phyloP scores from a whole-genome alignment of 1,140 invertebrate species.

The Sitobion miscanthi region DNA sequence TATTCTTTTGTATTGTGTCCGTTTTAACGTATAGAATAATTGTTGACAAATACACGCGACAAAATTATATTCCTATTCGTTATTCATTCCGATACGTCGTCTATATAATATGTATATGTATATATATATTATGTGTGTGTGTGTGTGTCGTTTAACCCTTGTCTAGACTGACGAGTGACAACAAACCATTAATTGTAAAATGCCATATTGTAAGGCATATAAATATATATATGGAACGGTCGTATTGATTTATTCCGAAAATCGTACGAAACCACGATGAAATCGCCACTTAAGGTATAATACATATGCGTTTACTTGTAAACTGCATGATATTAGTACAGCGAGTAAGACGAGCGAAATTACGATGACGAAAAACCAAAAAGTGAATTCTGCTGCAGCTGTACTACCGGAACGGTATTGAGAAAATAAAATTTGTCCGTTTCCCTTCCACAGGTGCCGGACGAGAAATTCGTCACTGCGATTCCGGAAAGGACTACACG shows the following conservation, averaged over 20 bases:
- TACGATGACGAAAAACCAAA: not conserved
- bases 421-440: not conserved
- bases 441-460: too few relatives aligned
- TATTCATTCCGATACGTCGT: not conserved
- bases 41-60: not conserved
- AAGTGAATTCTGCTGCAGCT: not conserved
- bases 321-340: not conserved
- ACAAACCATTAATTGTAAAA: not conserved
- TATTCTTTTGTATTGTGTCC: conserved; percentile 18
- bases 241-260: not conserved
- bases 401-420: not conserved
- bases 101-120: not conserved
- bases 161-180: not conserved
- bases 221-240: not conserved
- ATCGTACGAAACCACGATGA: not conserved
- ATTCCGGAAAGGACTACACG: not conserved
- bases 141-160: not conserved
- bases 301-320: not conserved
- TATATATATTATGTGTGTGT: not conserved
- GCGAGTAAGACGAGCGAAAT: not conserved
- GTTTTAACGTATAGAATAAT: not conserved
- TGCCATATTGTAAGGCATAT: not conserved
- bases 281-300: not conserved
- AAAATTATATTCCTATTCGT: not conserved
- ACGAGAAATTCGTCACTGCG: not conserved